Conservation (phyloP, 2,113 vertebrate species). For the Esox niger region DNA sequence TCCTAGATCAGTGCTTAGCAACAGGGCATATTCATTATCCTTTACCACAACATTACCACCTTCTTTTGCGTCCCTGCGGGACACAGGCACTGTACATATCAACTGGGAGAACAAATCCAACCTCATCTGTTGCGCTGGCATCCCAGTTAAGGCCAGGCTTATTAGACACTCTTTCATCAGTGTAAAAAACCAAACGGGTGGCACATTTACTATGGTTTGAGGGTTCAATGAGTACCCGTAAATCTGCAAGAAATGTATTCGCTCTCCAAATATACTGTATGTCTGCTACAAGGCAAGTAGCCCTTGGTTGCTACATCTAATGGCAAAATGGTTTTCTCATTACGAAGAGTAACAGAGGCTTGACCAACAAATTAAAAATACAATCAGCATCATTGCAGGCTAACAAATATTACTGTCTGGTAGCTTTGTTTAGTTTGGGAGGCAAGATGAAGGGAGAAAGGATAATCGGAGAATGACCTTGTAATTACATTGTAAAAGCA, state of each 20-base stretch:
- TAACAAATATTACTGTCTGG: conserved; percentile 60
- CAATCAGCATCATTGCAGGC: conserved; percentile 39
- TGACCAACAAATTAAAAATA: conserved; percentile 40
- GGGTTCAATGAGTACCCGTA: conserved; percentile 17
- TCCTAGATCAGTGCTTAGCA: conserved; percentile 68
- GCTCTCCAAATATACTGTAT: conserved; percentile 31
- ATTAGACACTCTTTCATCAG: conserved; percentile 23
- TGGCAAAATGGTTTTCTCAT: conserved; percentile 48
- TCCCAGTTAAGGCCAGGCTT: conserved; percentile 23
- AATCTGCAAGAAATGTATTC: conserved; percentile 28
- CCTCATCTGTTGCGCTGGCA: conserved; percentile 28
- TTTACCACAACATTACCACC: conserved; percentile 62
- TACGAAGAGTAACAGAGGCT: conserved; percentile 26
- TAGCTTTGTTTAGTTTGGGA: conserved; percentile 22
- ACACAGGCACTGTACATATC: conserved; percentile 44
- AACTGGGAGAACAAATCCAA: conserved; percentile 37
- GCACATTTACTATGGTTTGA: conserved; percentile 15
- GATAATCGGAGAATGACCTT: conserved; percentile 14
- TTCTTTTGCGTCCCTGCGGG: conserved; percentile 31
- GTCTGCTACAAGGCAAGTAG: too few relatives aligned
- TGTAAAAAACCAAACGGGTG: conserved; percentile 23
- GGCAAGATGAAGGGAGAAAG: conserved; percentile 31
- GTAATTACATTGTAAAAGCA: conserved; percentile 34
- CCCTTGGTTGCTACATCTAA: conserved; percentile 71
- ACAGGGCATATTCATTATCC: conserved; percentile 59